Evolutionary conservation across 2,888 invertebrate genomes (phyloP).

Genomic region (Habrosyne pyritoides): DNA sequence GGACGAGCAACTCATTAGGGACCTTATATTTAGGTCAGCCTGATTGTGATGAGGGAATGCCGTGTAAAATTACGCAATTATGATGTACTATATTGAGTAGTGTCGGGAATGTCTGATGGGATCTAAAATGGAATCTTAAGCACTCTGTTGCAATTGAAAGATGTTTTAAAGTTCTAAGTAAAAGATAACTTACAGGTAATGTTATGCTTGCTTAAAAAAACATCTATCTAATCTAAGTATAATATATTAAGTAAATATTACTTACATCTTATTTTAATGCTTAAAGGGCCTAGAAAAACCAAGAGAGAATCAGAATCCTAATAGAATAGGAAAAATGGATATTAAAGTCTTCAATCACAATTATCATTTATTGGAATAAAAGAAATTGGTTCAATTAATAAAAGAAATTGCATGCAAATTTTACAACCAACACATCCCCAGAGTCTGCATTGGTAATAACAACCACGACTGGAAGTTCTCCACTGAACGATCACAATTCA

Average conservation of each 20-base stretch:
- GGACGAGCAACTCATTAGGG: conserved; percentile 40
- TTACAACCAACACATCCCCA: conserved; percentile 70
- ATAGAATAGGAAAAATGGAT: too few relatives aligned
- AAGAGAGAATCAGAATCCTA: too few relatives aligned
- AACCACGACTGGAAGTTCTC: conserved; percentile 68
- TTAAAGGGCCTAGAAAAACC: too few relatives aligned
- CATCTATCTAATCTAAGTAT: too few relatives aligned
- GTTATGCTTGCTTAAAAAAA: too few relatives aligned
- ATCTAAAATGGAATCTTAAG: too few relatives aligned
- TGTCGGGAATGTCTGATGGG: too few relatives aligned
- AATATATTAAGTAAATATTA: too few relatives aligned
- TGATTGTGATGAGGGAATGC: conserved; percentile 38
- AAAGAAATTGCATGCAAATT: neutral
- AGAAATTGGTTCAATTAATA: neutral
- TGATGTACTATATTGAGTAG: neutral
- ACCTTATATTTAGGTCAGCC: conserved; percentile 47
- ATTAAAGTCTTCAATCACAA: neutral
- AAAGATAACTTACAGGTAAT: neutral
- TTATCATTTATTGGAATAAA: neutral
- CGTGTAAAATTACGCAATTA: neutral
- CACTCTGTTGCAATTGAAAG: too few relatives aligned
- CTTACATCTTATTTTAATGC: too few relatives aligned
- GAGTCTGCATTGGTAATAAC: conserved; percentile 50
- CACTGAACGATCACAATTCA: conserved; percentile 54
- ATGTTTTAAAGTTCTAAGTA: too few relatives aligned